phyloP scores from a whole-genome alignment of 2,113 vertebrate species.

The Aspiorhynchus laticeps region DNA sequence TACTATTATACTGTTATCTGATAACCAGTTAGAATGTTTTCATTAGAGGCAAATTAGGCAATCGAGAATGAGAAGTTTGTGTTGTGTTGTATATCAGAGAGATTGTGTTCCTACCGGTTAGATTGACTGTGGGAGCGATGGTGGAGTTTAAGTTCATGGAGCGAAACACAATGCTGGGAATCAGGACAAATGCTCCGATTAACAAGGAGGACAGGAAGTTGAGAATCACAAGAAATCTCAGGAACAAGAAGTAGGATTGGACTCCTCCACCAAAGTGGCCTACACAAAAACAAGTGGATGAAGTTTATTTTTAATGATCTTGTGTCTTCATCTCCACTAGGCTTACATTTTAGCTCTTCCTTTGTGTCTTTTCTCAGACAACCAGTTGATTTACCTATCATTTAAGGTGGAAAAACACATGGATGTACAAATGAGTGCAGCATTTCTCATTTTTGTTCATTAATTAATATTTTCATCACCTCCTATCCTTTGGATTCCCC shows the following conservation, averaged over 20 bases:
- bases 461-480: conserved; percentile 60
- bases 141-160: conserved; percentile 35
- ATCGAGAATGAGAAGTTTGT: neutral
- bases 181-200: conserved; percentile 75
- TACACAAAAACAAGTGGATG: conserved; percentile 54
- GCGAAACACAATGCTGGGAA: conserved; percentile 75
- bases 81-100: neutral
- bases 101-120: conserved; percentile 56
- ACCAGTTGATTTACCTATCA: neutral
- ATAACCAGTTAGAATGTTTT: neutral
- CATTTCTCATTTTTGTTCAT: neutral
- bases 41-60: neutral
- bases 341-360: neutral
- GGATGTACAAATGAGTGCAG: neutral
- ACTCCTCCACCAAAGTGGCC: conserved; percentile 88
- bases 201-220: conserved; percentile 81
- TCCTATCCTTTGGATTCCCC: conserved; percentile 75
- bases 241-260: conserved; percentile 83
- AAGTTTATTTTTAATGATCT: neutral
- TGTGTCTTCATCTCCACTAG: neutral
- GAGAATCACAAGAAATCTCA: conserved; percentile 85
- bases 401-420: neutral
- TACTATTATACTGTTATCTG: neutral
- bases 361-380: neutral
- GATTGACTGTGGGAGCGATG: conserved; percentile 46